Evolutionary conservation across 2,888 invertebrate genomes (phyloP), one percentile per base, ranked within the genome.

Genomic region (Cosmopolites sordidus): DNA sequence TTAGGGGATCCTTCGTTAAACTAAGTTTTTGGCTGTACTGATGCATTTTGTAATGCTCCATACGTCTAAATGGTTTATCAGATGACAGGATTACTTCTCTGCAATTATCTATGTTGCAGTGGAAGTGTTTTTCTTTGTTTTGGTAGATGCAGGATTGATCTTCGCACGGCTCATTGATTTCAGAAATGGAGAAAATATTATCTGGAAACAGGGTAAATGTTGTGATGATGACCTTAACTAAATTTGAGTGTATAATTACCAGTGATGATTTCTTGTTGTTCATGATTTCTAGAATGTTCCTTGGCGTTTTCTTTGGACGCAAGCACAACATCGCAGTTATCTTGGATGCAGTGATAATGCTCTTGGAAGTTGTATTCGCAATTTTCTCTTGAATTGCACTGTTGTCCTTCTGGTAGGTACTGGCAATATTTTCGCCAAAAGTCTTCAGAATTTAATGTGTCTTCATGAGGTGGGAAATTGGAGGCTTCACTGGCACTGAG

Each of bases 31-130:
- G 66, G 2, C 73, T 74, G 54, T 75, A 75, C 55, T 75, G 74
- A 67, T 92, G 92, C 71, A 90, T 89, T 63, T 89, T 86, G 71
- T 90, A 90, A 66, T 93, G 92, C 63, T 92, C 91, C 18, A 92
- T 75, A 44, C 92, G 79, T 63, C 83, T 80, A 74, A 86, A 92
- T 0, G 89, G 87, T 58, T 88, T 88, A 62, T 89, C 89, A 11
- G 83, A 82, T 5, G 85, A 82, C 11, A 89, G 76, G 47, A 90
- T 86, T 0, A 88, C 86, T 62, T 87, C 88, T 6, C 86, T 81
- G 64, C 90, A 92, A 64, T 87, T 88, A 66, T 89, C 89, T 91
- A 91, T 91, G 68, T 86, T 87, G 76, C 93, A 94, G 69, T 94
- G 93, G 67, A 87, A 92, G 68, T 93, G 93, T 44, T 86, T 87